Evolutionary conservation across 1,140 invertebrate species (phyloP).

Genomic region (Calosoma granatense): DNA sequence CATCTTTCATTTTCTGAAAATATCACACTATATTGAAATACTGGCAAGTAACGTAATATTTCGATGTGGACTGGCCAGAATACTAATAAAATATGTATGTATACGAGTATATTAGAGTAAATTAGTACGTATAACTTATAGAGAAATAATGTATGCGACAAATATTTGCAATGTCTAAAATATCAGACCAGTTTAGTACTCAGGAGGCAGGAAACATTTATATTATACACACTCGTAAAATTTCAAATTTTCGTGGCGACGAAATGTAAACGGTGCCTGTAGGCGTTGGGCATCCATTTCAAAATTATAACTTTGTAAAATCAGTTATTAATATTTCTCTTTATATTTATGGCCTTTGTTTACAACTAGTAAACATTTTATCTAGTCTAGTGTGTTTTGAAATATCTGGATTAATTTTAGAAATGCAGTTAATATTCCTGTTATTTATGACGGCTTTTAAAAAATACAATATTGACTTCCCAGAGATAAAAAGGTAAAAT

Average conservation of each 20-base stretch:
- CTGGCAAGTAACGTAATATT: too few relatives aligned
- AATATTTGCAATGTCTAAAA: background rate
- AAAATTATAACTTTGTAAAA: background rate
- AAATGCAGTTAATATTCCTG: too few relatives aligned
- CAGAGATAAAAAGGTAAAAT: too few relatives aligned
- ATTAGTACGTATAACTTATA: too few relatives aligned
- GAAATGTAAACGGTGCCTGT: background rate
- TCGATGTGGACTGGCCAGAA: too few relatives aligned
- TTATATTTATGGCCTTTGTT: background rate
- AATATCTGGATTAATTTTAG: too few relatives aligned
- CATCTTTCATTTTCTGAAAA: too few relatives aligned
- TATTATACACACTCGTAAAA: conserved; percentile 1
- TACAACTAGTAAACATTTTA: too few relatives aligned
- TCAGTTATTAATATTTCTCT: background rate
- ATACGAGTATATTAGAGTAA: background rate
- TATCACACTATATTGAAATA: too few relatives aligned
- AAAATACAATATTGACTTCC: too few relatives aligned
- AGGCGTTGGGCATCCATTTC: background rate
- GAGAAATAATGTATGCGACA: background rate
- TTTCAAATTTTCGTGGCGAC: background rate
- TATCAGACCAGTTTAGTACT: background rate
- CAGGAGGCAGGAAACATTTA: background rate
- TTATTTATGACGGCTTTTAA: too few relatives aligned
- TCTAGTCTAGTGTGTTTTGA: too few relatives aligned
- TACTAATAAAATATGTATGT: background rate